Percentiles rank a stretch among this genome's conserved stretches.
phyloP scores from a whole-genome alignment of 1,140 invertebrate species.

The Megalonaias nervosa region DNA sequence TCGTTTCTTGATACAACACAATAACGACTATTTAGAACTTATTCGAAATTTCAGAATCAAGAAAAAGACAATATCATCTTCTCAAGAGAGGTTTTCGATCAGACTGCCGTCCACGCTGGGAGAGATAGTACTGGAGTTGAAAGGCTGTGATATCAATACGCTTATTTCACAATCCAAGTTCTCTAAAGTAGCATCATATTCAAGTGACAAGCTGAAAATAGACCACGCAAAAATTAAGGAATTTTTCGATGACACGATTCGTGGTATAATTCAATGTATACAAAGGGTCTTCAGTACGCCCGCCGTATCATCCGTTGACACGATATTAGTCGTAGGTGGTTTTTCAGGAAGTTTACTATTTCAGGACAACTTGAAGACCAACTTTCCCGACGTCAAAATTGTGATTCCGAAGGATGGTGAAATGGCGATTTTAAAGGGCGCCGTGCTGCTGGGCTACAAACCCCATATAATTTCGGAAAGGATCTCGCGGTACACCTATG shows the following conservation, averaged over 20 bases:
- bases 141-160: too few species aligned
- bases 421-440: constrained; percentile 28
- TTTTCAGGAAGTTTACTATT: constrained; percentile 18
- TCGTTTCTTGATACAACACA: constrained; percentile 27
- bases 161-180: too few species aligned
- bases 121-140: too few species aligned
- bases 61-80: too few species aligned
- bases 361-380: background rate
- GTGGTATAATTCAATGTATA: constrained; percentile 26
- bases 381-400: constrained; percentile 24
- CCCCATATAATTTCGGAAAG: constrained; percentile 24
- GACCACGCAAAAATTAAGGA: background rate
- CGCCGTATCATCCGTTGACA: constrained; percentile 10
- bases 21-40: constrained; percentile 22
- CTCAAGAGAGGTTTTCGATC: too few species aligned
- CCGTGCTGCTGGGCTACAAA: constrained; percentile 28
- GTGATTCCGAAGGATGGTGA: constrained; percentile 16
- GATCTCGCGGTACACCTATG: constrained; percentile 29
- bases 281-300: constrained; percentile 11
- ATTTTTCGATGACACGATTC: constrained; percentile 10
- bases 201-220: too few species aligned
- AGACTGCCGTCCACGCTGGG: too few species aligned
- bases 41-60: constrained; percentile 14
- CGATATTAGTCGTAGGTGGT: constrained; percentile 21
- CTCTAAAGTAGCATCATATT: too few species aligned